A percentile compares a stretch with the other conserved stretches of the same genome.
These are phyloP conservation scores for Typhlichthys eigenmanni DNA, from an alignment of 2,797 vertebrate genomes.

Conservation along the genomic window DNA sequence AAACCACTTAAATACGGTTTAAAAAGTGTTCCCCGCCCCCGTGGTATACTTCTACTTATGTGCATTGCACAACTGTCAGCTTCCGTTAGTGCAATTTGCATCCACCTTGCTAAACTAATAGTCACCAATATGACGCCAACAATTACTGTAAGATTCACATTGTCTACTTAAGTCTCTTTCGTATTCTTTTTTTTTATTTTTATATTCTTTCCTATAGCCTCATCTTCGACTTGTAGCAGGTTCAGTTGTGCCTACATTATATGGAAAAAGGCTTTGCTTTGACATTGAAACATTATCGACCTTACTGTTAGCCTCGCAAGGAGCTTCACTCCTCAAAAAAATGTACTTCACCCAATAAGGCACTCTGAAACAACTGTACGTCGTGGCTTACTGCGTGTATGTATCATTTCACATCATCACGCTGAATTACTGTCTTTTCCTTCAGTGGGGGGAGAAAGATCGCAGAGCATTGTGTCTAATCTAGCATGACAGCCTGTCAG, in stretches of 20 bases:
- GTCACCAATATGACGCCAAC: no score
- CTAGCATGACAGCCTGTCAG: constrained; percentile 71
- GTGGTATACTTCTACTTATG: no score
- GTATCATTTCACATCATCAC: constrained; percentile 44
- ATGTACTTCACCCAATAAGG: constrained; percentile 50
- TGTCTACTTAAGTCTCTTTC: no score
- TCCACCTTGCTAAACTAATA: no score
- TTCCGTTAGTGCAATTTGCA: no score
- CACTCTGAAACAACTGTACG: constrained; percentile 50
- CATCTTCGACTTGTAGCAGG: constrained; percentile 20
- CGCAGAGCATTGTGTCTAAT: constrained; percentile 63
- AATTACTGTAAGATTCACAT: no score
- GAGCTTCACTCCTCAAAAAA: constrained; percentile 43
- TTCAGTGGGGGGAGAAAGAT: constrained; percentile 64
- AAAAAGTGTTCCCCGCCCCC: no score
- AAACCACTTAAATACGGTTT: no score
- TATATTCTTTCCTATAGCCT: no score
- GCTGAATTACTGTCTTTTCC: constrained; percentile 44
- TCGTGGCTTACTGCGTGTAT: constrained; percentile 24
- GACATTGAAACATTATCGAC: constrained; percentile 43
- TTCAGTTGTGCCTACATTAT: not conserved
- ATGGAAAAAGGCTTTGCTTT: constrained; percentile 8
- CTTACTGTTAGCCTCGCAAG: constrained; percentile 17
- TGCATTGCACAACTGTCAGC: no score
- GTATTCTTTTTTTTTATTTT: no score